Conservation (phyloP, 2,797 vertebrate species). For the Rhinoraja longicauda region DNA sequence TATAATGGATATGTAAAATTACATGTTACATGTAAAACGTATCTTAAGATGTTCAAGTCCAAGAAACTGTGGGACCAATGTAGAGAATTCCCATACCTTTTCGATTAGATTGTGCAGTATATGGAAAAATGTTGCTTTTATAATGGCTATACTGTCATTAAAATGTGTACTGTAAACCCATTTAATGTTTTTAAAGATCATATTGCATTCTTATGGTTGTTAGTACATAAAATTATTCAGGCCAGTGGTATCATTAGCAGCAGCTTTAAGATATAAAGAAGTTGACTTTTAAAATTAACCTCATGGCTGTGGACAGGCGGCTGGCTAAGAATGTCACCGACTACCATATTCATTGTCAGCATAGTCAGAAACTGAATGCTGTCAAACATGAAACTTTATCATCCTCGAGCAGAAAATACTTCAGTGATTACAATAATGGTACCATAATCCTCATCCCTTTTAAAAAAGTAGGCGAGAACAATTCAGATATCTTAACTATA, state of each 20-base stretch:
- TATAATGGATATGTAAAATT: not conserved
- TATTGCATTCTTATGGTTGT: not conserved
- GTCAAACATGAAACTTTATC: not conserved
- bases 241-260: not conserved
- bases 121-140: not conserved
- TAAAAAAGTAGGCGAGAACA: no score
- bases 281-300: not conserved
- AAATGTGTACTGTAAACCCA: not conserved
- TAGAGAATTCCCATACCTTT: not conserved
- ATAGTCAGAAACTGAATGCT: not conserved
- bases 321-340: not conserved
- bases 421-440: no score
- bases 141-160: not conserved
- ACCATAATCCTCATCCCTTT: no score
- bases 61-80: not conserved
- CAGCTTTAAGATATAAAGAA: not conserved
- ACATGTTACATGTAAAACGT: not conserved
- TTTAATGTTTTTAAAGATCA: not conserved
- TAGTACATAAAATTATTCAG: not conserved
- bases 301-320: not conserved
- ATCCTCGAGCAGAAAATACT: not conserved
- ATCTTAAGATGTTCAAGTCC: not conserved
- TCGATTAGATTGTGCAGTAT: not conserved
- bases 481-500: no score
- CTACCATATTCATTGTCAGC: not conserved